These are phyloP conservation scores for Clunio marinus DNA, from an alignment of 2,888 invertebrate species.

Conservation along the genomic window DNA sequence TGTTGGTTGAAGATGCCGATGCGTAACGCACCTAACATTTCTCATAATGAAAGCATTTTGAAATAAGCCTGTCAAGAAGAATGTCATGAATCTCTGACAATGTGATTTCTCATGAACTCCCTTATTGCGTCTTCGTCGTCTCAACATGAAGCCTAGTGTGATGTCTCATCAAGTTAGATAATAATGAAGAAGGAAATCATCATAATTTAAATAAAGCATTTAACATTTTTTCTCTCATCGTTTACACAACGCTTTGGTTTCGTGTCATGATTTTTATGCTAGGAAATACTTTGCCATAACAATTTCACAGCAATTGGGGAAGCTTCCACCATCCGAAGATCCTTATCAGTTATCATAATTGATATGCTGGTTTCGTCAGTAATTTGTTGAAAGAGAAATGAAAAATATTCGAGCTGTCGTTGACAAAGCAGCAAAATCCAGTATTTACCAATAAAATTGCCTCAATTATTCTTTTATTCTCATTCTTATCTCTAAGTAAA, in stretches of 20 bases:
- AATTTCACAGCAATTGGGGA: not conserved
- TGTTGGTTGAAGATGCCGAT: too few species aligned
- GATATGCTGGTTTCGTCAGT: too few species aligned
- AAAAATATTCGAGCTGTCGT: not conserved
- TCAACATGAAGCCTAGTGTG: too few species aligned
- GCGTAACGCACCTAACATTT: not conserved
- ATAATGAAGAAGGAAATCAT: not conserved
- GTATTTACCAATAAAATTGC: not conserved
- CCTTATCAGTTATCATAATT: not conserved
- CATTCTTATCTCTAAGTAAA: not conserved
- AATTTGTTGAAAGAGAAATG: not conserved
- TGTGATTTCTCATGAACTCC: not conserved
- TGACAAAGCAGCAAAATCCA: not conserved
- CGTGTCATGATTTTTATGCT: not conserved
- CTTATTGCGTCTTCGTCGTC: not conserved
- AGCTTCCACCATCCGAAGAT: not conserved
- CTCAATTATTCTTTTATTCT: not conserved
- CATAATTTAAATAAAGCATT: slow-evolving; percentile 10
- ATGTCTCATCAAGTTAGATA: too few species aligned
- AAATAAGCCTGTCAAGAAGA: not conserved
- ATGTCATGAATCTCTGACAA: not conserved
- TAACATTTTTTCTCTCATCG: not conserved
- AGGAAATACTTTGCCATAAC: not conserved
- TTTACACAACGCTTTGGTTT: not conserved
- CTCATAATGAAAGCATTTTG: not conserved